Evolutionary conservation across 2,888 invertebrate species (phyloP), one percentile per base, ranked within the genome.

Genomic region (Formica aserva): DNA sequence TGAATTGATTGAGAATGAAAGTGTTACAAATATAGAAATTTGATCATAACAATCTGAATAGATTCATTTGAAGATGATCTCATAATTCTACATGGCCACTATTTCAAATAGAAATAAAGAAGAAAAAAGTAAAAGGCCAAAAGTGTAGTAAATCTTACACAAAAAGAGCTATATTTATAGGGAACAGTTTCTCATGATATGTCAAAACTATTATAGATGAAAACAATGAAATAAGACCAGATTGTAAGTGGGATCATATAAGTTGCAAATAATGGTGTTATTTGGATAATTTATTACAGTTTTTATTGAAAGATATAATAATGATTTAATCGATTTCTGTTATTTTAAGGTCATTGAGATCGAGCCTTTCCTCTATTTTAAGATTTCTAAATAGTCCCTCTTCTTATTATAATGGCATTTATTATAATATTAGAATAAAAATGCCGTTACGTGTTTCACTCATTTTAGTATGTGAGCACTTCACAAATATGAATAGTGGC

Each of bases 91-190:
- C 13, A 71, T 71, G 8, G 13, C 15, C 13, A 71, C 15, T 72
- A n/a, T 52, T 48, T 18, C 15, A 29, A 29, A 48, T 18, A 26
- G 18, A 8, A n/a, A 18, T 18, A 52, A n/a, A 52, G 15, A 38
- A 11, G 32, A 55, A 69, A 52, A 8, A 13, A 71, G 15, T 15
- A 1, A 26, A 60, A 74, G 15, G 60, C 8, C 1, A 72, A 52
- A 76, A 48, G 29, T 48, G 41, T 55, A 76, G 32, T 66, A 67
- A 62, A 60, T 57, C 26, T 78, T 52, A 63, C 18, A 38, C 60
- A 35, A 13, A 77, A 76, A 3, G 32, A 63, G 13, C 5, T 65
- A 66, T 48, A 67, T 41, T 66, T 29, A 55, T 63, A n/a, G 48
- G 11, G 62, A 57, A 22, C 13, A 38, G n/a, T 66, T 66, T 69